Conservation (phyloP, 2,113 vertebrate species). For the Delphinus delphis region DNA sequence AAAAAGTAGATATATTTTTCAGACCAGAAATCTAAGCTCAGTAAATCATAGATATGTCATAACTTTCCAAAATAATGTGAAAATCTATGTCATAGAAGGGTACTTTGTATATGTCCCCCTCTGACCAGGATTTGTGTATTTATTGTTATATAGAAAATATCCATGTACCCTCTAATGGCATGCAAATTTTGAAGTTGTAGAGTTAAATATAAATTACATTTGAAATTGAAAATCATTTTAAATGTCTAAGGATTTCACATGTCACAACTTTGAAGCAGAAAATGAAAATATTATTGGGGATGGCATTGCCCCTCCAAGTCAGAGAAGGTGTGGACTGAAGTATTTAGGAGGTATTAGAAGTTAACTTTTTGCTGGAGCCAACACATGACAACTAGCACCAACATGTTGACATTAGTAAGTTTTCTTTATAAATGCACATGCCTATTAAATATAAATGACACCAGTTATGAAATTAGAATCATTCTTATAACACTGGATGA, state of each 20-base stretch:
- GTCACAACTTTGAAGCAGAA: background rate
- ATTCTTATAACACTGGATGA: background rate
- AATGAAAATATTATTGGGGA: background rate
- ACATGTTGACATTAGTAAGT: background rate
- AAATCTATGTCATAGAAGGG: background rate
- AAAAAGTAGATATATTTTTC: background rate
- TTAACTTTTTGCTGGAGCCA: background rate
- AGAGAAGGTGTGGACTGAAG: background rate
- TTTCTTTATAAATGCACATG: background rate
- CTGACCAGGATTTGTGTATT: background rate
- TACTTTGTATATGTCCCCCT: background rate
- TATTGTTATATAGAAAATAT: background rate
- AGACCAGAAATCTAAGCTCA: background rate
- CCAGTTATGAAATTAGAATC: background rate
- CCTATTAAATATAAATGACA: background rate
- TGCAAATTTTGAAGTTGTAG: background rate
- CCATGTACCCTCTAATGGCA: background rate
- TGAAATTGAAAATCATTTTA: background rate
- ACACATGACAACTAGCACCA: background rate
- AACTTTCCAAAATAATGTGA: background rate
- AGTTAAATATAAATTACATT: background rate
- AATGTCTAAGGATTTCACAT: background rate
- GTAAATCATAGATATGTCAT: background rate
- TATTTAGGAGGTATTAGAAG: conserved; percentile 22
- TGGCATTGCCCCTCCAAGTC: background rate